Evolutionary conservation across 35 echinoderm and acorn worm genomes (phyloP), one percentile per base, ranked within the genome.

Genomic region (Holothuria glaberrima): DNA sequence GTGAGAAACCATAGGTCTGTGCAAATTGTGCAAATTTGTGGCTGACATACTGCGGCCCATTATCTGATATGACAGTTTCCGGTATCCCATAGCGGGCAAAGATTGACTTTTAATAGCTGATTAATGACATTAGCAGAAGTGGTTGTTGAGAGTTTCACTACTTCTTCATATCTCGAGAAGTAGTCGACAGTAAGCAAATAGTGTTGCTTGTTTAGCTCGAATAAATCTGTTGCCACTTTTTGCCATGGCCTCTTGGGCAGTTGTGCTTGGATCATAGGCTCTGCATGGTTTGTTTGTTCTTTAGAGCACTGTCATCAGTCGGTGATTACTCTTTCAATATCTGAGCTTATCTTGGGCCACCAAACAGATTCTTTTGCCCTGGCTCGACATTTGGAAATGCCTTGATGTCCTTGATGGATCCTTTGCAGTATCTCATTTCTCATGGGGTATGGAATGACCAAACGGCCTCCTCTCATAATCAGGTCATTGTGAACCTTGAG

Each of bases 11-110:
- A 35, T 86, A 94, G 3, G 32, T 44, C 30, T 44, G 22, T 29
- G 86, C 33, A 58, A 94, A 94, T 59, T 30, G 20, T 44, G 54
- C 68, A 78, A 97, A 94, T 48, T 58, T 59, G 58, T 68, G 30
- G 6, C 90, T 86, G 34, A 36, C 0, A 50, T 58, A 97, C 30
- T 94, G 95, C 50, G 83, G 92, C 3, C 89, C 95, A 58, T 93
- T 97, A 65, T 97, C 92, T 30, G 95, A 92, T 18, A 92, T 78
- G 0, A 94, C 54, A 27, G 34, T 69, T 44, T 94, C 90, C 9
- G 89, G 95, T 26, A 97, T 92, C 1, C 89, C 95, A 65, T 94
- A 77, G 66, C 86, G 59, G 6, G 85, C 75, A 63, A 93, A 93
- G 22, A 77, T 50, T 44, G n/a, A 52, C 33, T 89, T 92, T 95